Base-by-base conservation (phyloP, 2,888 invertebrate genomes). In the Drosophila formosana region DNA sequence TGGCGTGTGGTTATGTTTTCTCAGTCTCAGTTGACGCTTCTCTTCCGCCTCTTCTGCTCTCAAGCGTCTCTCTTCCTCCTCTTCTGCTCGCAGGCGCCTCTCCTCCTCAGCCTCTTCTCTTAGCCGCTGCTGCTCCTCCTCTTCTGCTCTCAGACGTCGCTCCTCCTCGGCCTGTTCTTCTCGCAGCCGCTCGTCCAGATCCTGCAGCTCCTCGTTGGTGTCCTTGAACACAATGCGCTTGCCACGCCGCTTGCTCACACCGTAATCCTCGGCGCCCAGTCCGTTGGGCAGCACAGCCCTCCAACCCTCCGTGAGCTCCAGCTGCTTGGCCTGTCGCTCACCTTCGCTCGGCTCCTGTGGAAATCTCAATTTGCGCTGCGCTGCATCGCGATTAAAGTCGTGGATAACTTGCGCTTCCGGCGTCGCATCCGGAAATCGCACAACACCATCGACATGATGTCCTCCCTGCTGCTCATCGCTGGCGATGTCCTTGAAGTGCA, bases 331-430 rank as follows among this genome's bases (percentile, higher is more conserved):
- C 43, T 66, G 56, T 0, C 73, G 47, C 9, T 51, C 75, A 30
- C 46, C 65, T 25, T 73, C 50, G 3, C 66, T 66, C 0, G 58
- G 52, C 4, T 66, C 77, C 5, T 76, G 71, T 8, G 91, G 91
- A 75, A 91, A 91, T 72, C 88, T 86, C 11, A 91, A 69, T 71
- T 90, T 91, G 23, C 87, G 79, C 49, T 78, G 72, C 26, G 79
- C 83, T 34, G 84, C 86, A 47, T 68, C 70, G 0, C 83, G 82
- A 80, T 90, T 91, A 58, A 87, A 91, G n/a, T 82, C 80, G 41
- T 78, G 58, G 37, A 88, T 85, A 67, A 82, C 70, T 67, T 66
- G 58, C 5, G 66, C 78, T 68, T 83, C 88, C 52, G 82, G 51
- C 39, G 66, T 73, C 37, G 79, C 63, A 62, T 76, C 82, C 53